Conservation (phyloP, 1,140 invertebrate genomes). For the Atta colombica region DNA sequence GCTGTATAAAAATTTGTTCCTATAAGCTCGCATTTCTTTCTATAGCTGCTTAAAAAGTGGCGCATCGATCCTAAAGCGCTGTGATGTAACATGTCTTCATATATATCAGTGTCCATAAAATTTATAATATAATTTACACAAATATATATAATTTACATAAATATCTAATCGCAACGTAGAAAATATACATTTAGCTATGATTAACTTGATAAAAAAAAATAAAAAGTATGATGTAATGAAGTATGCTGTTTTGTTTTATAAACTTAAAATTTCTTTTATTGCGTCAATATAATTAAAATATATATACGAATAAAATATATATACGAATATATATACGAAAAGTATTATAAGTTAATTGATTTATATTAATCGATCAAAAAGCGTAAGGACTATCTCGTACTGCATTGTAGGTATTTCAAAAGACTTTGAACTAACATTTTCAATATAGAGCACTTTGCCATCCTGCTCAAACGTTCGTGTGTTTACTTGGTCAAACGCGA, state of each 20-base stretch:
- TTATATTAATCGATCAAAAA: neutral
- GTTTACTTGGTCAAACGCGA: slow-evolving; percentile 27
- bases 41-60: slow-evolving; percentile 22
- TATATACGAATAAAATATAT: neutral
- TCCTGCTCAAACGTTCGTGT: neutral
- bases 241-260: neutral
- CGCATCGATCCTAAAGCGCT: slow-evolving; percentile 36
- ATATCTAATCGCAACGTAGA: slow-evolving; percentile 3
- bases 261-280: neutral
- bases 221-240: neutral
- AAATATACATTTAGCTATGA: neutral
- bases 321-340: neutral
- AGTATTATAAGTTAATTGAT: neutral
- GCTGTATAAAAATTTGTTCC: slow-evolving; percentile 13
- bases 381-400: neutral
- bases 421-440: neutral
- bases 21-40: slow-evolving; percentile 40
- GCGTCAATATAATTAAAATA: neutral
- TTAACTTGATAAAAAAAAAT: slow-evolving; percentile 26
- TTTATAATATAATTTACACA: slow-evolving; percentile 44
- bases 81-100: slow-evolving; percentile 17
- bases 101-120: slow-evolving; percentile 11
- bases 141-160: neutral
- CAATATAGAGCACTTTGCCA: slow-evolving; percentile 7
- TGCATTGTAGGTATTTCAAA: neutral